Conservation (phyloP, 2,888 invertebrate species). For the Metacarcinus magister region DNA sequence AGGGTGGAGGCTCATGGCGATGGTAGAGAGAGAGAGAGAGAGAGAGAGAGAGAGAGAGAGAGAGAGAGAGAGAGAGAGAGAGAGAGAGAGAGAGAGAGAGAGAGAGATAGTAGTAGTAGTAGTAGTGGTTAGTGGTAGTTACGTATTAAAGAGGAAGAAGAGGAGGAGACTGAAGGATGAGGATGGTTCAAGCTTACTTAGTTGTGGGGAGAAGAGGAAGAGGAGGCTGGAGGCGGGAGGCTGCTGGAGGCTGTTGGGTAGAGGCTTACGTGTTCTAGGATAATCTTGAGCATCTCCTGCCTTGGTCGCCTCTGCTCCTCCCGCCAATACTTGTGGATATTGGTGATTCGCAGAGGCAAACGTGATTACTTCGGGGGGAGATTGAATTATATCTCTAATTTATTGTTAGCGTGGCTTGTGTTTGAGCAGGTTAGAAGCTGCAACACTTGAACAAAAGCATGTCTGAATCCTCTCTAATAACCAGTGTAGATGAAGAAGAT, state of each 20-base stretch:
- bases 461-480: slow-evolving; percentile 73
- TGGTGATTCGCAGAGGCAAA: slow-evolving; percentile 71
- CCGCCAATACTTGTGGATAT: slow-evolving; percentile 62
- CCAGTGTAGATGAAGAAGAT: slow-evolving; percentile 26
- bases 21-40: slow-evolving; percentile 29
- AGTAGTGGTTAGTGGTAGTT: not conserved
- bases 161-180: not conserved
- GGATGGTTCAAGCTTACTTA: not conserved
- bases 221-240: not conserved
- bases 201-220: not conserved
- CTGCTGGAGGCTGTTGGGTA: not conserved
- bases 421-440: slow-evolving; percentile 70
- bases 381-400: slow-evolving; percentile 76
- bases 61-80: slow-evolving; percentile 39
- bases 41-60: slow-evolving; percentile 39
- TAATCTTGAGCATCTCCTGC: not conserved
- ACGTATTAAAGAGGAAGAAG: not conserved
- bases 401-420: slow-evolving; percentile 73
- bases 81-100: slow-evolving; percentile 28
- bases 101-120: not conserved
- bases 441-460: slow-evolving; percentile 72
- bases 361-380: slow-evolving; percentile 70
- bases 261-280: not conserved
- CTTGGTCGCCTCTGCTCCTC: not conserved
- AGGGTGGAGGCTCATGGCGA: not conserved